Conservation (phyloP, 1,140 invertebrate species). For the Drosophila yakuba region DNA sequence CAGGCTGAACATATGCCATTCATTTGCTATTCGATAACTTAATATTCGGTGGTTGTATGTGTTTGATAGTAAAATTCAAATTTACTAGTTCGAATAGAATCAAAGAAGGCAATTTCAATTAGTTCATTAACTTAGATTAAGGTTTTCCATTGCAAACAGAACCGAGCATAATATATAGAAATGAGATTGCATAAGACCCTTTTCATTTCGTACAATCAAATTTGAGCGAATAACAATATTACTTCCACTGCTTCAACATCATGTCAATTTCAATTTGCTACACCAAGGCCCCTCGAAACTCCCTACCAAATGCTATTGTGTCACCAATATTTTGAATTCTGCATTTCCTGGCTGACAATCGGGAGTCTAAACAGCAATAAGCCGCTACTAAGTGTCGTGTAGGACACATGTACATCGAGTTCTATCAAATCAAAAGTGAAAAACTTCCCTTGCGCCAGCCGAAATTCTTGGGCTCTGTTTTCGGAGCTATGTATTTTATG, state of each 20-base stretch:
- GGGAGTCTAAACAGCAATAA: constrained; percentile 68
- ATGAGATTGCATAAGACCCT: too few relatives aligned
- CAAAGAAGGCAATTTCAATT: too few relatives aligned
- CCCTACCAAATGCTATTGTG: not conserved
- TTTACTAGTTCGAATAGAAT: not conserved
- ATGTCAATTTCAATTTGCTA: constrained; percentile 45
- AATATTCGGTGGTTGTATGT: not conserved
- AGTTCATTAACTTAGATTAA: too few relatives aligned
- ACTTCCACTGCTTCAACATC: constrained; percentile 8
- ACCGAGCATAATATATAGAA: too few relatives aligned
- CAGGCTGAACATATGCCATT: not conserved
- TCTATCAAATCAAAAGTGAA: constrained; percentile 78
- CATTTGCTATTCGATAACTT: not conserved
- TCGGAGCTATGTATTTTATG: constrained; percentile 69
- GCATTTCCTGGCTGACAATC: constrained; percentile 43
- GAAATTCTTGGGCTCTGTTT: constrained; percentile 8
- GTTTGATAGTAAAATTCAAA: not conserved
- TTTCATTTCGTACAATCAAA: not conserved
- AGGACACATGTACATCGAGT: constrained; percentile 76
- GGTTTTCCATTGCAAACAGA: too few relatives aligned
- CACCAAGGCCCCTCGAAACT: constrained; percentile 4
- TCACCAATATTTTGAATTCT: constrained; percentile 39
- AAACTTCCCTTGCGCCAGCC: constrained; percentile 7
- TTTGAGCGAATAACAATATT: constrained; percentile 9
- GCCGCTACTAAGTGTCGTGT: constrained; percentile 78